Conservation (phyloP, 2,888 invertebrate genomes). For the Dorcus hopei region DNA sequence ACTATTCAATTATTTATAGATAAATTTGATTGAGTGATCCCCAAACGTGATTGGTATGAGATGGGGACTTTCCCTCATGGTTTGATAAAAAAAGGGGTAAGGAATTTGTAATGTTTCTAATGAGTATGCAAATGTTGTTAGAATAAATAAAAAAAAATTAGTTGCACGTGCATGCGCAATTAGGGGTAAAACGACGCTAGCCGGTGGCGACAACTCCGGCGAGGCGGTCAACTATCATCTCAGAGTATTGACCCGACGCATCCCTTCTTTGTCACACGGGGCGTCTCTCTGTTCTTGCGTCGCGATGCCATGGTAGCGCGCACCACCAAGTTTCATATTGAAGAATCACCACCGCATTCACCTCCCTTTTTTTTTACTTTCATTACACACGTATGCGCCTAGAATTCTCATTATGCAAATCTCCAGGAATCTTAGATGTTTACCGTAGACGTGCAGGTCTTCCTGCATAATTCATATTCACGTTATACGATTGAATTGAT, state of each 20-base stretch:
- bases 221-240: slow-evolving; percentile 34
- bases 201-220: slow-evolving; percentile 36
- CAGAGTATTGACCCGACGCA: slow-evolving; percentile 38
- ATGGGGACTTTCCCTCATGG: too few relatives aligned
- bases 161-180: slow-evolving; percentile 34
- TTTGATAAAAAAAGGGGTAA: too few relatives aligned
- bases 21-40: too few relatives aligned
- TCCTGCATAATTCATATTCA: slow-evolving; percentile 29
- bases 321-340: slow-evolving; percentile 14
- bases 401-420: slow-evolving; percentile 16
- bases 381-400: slow-evolving; percentile 10
- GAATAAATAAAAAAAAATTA: neutral
- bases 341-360: slow-evolving; percentile 2
- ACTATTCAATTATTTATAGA: neutral
- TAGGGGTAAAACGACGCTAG: slow-evolving; percentile 30
- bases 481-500: slow-evolving; percentile 28
- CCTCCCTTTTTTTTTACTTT: slow-evolving; percentile 4
- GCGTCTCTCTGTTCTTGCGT: slow-evolving; percentile 22
- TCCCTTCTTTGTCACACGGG: slow-evolving; percentile 12
- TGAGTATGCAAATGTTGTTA: too few relatives aligned
- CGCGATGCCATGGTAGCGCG: slow-evolving; percentile 24
- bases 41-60: too few relatives aligned
- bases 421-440: slow-evolving; percentile 13
- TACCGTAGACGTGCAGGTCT: neutral
- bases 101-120: too few relatives aligned